These are phyloP conservation scores for Brachyptera putata DNA, from an alignment of 2,888 invertebrate species.

Conservation along the genomic window DNA sequence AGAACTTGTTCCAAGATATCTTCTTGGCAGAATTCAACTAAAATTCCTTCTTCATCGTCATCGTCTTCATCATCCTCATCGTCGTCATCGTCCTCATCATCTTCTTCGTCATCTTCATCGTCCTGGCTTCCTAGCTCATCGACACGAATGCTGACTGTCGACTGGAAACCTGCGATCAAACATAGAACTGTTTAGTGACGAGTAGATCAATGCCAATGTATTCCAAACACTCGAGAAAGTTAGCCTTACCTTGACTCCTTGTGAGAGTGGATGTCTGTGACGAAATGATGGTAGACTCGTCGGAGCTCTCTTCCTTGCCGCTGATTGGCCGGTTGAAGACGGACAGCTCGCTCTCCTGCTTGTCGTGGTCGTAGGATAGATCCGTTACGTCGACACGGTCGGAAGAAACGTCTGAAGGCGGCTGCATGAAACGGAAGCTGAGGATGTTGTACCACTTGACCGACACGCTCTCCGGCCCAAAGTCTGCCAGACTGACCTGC, in stretches of 20 bases:
- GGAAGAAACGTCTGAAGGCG: slow-evolving; percentile 35
- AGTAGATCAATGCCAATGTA: too few relatives aligned
- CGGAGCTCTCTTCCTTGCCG: slow-evolving; percentile 83
- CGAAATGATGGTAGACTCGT: slow-evolving; percentile 94
- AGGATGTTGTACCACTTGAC: slow-evolving; percentile 94
- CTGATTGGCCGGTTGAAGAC: slow-evolving; percentile 44
- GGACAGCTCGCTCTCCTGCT: slow-evolving; percentile 52
- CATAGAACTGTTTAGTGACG: not conserved
- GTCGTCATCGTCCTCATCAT: slow-evolving; percentile 44
- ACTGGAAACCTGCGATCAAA: slow-evolving; percentile 48
- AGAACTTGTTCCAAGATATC: slow-evolving; percentile 46
- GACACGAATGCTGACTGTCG: slow-evolving; percentile 49
- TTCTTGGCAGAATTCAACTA: slow-evolving; percentile 42
- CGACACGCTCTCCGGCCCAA: slow-evolving; percentile 75
- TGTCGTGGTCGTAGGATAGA: slow-evolving; percentile 40
- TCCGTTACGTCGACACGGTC: not conserved
- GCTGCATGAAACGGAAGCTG: slow-evolving; percentile 72
- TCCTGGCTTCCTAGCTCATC: slow-evolving; percentile 51
- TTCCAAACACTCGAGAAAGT: too few relatives aligned
- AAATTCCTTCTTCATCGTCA: slow-evolving; percentile 45
- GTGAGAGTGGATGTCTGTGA: slow-evolving; percentile 95
- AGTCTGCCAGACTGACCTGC: slow-evolving; percentile 94
- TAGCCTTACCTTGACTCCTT: slow-evolving; percentile 70
- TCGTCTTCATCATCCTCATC: slow-evolving; percentile 48
- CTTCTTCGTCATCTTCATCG: slow-evolving; percentile 42